Evolutionary conservation across 2,888 invertebrate genomes (phyloP).

Genomic region (Brachycybe producta): DNA sequence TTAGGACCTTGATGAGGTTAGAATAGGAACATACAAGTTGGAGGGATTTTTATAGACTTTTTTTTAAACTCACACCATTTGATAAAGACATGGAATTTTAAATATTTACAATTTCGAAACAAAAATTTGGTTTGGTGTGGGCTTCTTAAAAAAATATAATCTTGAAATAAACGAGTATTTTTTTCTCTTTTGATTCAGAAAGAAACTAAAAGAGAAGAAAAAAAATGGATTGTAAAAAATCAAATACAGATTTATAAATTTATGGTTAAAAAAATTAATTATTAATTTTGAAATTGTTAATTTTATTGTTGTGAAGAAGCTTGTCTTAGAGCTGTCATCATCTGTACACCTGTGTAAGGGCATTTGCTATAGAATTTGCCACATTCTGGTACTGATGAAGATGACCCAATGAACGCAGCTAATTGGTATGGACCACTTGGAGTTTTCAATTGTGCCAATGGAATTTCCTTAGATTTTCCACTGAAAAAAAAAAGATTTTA

Average conservation of each 20-base stretch:
- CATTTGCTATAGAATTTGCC: constrained; percentile 21
- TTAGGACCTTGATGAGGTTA: no score
- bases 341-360: constrained; percentile 18
- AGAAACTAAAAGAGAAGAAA: no score
- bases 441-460: constrained; percentile 18
- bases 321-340: constrained; percentile 21
- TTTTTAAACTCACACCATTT: no score
- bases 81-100: no score
- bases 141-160: no score
- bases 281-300: not conserved
- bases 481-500: constrained; percentile 17
- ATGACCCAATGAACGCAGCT: constrained; percentile 21
- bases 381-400: constrained; percentile 19
- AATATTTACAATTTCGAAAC: no score
- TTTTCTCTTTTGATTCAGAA: not conserved
- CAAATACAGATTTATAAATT: no score
- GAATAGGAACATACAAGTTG: no score
- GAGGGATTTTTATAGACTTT: no score
- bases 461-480: constrained; percentile 19
- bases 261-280: not conserved
- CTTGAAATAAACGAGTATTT: no score
- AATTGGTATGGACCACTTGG: constrained; percentile 22
- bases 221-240: no score
- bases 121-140: no score
- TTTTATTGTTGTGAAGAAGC: constrained; percentile 15